Evolutionary conservation across 92 coral and sea anemone species (phyloP).

Genomic region (Hydrozoanthus gracilis): DNA sequence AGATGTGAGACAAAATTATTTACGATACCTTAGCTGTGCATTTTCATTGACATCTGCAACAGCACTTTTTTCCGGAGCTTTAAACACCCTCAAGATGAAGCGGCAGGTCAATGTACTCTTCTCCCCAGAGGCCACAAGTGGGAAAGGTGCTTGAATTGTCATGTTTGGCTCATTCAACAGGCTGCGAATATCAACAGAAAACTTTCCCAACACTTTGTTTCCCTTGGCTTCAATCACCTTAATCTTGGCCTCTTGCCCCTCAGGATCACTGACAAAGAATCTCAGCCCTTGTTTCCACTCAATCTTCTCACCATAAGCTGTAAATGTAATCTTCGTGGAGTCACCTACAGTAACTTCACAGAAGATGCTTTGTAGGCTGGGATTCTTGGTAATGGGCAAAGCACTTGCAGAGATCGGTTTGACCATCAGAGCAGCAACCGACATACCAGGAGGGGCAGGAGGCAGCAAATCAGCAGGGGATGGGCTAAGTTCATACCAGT

Average conservation of each 20-base stretch:
- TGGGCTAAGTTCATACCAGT: slow-evolving; percentile 78
- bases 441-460: slow-evolving; percentile 59
- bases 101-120: slow-evolving; percentile 87
- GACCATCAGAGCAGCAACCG: slow-evolving; percentile 88
- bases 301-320: slow-evolving; percentile 76
- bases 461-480: slow-evolving; percentile 62
- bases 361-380: slow-evolving; percentile 78
- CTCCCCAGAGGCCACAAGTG: slow-evolving; percentile 83
- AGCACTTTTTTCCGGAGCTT: slow-evolving; percentile 60
- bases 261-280: slow-evolving; percentile 81
- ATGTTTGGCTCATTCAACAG: slow-evolving; percentile 74
- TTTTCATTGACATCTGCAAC: background rate
- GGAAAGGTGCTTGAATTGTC: slow-evolving; percentile 71
- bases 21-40: slow-evolving; percentile 11
- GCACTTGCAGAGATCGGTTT: slow-evolving; percentile 79
- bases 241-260: slow-evolving; percentile 74
- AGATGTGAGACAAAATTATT: background rate
- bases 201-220: slow-evolving; percentile 69
- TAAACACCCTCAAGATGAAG: slow-evolving; percentile 80
- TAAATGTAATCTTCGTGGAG: slow-evolving; percentile 81
- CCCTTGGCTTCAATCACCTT: slow-evolving; percentile 93
- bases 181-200: slow-evolving; percentile 67
- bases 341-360: slow-evolving; percentile 89
- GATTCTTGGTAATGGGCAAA: slow-evolving; percentile 74
- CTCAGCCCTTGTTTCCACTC: slow-evolving; percentile 97